Percentiles rank a stretch among this genome's conserved stretches.
Conservation (phyloP, 2,888 invertebrate species). For the Nebria brevicollis region DNA sequence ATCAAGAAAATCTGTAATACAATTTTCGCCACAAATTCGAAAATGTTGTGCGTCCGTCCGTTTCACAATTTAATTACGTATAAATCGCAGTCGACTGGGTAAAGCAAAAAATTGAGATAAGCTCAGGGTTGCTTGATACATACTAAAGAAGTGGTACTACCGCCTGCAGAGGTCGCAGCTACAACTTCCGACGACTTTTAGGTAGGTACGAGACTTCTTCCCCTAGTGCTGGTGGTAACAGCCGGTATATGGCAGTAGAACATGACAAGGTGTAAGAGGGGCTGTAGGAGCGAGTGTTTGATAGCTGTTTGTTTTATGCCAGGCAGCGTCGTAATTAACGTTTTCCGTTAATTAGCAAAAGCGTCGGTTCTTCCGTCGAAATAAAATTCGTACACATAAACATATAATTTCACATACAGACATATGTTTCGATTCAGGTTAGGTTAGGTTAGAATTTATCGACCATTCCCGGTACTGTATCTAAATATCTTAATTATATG, state of each 20-base stretch:
- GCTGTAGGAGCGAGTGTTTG: neutral
- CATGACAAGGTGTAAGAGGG: too few relatives aligned
- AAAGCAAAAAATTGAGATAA: neutral
- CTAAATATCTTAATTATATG: too few relatives aligned
- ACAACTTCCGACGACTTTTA: neutral
- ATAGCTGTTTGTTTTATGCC: conserved; percentile 36
- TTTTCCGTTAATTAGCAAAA: conserved; percentile 46
- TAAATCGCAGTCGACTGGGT: neutral
- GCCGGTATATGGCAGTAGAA: neutral
- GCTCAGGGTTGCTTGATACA: neutral
- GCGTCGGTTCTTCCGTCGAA: conserved; percentile 32
- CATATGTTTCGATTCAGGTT: too few relatives aligned
- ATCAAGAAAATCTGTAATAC: neutral
- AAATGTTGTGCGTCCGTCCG: neutral
- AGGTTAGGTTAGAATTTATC: too few relatives aligned
- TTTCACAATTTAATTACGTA: conserved; percentile 14
- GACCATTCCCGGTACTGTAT: too few relatives aligned
- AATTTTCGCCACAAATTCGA: neutral
- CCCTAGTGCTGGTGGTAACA: neutral
- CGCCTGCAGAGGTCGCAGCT: neutral
- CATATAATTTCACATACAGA: neutral
- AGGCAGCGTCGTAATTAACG: conserved; percentile 34
- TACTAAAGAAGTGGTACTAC: neutral
- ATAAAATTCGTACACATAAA: conserved; percentile 32
- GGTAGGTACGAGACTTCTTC: neutral